Conservation (phyloP, 2,888 invertebrate species). For the Troides oblongomaculatus region DNA sequence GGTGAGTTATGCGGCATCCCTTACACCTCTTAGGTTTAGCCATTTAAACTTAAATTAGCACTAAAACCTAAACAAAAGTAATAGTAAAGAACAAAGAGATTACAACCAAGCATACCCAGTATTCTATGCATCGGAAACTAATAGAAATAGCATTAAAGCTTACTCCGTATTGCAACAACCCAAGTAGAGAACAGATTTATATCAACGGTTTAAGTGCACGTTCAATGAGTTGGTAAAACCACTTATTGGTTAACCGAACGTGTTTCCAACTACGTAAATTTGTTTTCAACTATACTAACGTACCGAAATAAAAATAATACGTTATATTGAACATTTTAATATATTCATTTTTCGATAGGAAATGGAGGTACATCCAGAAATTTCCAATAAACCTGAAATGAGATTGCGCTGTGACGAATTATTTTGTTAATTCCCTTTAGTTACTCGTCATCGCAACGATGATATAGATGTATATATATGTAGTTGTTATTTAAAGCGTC, state of each 20-base stretch:
- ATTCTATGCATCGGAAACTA: neutral
- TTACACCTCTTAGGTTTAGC: neutral
- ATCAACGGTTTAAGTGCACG: constrained; percentile 42
- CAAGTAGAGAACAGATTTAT: constrained; percentile 21
- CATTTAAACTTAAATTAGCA: neutral
- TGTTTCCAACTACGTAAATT: constrained; percentile 14
- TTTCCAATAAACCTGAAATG: constrained; percentile 49
- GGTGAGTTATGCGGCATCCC: too few species aligned
- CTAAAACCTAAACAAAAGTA: neutral
- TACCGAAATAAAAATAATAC: constrained; percentile 45
- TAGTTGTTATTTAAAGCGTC: constrained; percentile 19
- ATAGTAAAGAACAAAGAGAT: neutral
- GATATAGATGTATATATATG: constrained; percentile 16
- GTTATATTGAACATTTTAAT: constrained; percentile 40
- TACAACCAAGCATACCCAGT: neutral
- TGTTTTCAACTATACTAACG: constrained; percentile 2
- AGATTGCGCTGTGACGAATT: constrained; percentile 53
- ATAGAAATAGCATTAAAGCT: constrained; percentile 8
- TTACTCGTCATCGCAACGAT: constrained; percentile 27
- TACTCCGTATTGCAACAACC: constrained; percentile 4
- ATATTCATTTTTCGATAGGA: constrained; percentile 46
- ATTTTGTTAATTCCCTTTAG: constrained; percentile 49
- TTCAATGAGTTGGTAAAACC: constrained; percentile 60
- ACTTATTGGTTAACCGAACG: constrained; percentile 47
- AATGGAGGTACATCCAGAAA: constrained; percentile 52